phyloP scores from a whole-genome alignment of 2,888 invertebrate species.

The Agonum fuliginosum region DNA sequence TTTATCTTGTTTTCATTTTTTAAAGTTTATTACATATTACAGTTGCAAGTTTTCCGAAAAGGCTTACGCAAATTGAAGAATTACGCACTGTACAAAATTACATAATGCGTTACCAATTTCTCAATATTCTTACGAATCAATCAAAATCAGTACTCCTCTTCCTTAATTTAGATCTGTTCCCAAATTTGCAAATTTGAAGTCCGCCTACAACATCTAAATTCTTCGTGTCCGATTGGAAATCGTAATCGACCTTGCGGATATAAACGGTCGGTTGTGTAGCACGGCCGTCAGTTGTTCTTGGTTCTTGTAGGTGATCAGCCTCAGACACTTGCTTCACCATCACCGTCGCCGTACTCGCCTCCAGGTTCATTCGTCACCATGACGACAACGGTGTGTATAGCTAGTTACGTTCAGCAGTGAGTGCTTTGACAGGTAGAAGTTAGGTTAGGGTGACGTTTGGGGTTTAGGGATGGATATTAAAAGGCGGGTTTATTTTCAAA shows the following conservation, averaged over 20 bases:
- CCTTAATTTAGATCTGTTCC: no score
- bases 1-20: no score
- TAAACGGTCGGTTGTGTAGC: conserved; percentile 11
- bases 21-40: no score
- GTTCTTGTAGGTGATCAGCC: conserved; percentile 10
- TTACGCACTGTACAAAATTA: no score
- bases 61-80: no score
- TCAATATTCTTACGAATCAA: no score
- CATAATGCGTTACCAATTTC: no score
- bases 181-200: no score
- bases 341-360: not conserved
- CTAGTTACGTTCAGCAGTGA: conserved; percentile 22
- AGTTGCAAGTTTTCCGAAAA: no score
- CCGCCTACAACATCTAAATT: not conserved
- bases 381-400: conserved; percentile 51
- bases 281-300: conserved; percentile 38
- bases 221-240: conserved; percentile 3
- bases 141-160: no score
- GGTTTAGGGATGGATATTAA: no score
- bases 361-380: conserved; percentile 5
- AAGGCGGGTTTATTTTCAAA: no score
- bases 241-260: conserved; percentile 49
- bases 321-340: not conserved
- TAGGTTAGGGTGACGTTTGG: not conserved
- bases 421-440: not conserved